Evolutionary conservation across 1,140 invertebrate species (phyloP), one percentile per base, ranked within the genome.

Genomic region (Acyrthosiphon pisum): DNA sequence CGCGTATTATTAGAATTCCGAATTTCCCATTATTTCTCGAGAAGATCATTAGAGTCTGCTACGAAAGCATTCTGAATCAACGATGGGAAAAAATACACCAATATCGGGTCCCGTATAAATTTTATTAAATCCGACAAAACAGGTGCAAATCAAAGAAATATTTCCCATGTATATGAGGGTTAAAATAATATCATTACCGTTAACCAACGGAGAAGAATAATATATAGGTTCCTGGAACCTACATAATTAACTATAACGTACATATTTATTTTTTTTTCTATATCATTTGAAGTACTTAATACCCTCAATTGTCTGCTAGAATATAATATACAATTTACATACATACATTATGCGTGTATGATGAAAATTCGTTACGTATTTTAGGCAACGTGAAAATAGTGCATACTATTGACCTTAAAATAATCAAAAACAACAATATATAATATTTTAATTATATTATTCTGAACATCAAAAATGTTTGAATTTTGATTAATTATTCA

Each of bases 1-100:
- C 76, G 7, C 2, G 44, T 48, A 50, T 35, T 48, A 50, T 88
- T 88, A 88, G 87, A 88, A 50, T 50, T 88, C n/a, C 46, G n/a
- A 53, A 87, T 48, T 48, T n/a, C 1, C 86, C 46, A 41, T 48
- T 50, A 50, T 50, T 88, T 41, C 37, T 30, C 41, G 41, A 46
- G 84, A 86, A 86, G 44, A 86, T 86, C 41, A 86, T 86, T 86
- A 86, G 44, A 86, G 8, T 30, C 44, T 84, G 26, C 83, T 26
- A 41, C 41, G 83, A 84, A 41, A 41, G 37, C 41, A 83, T 41
- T 41, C 84, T 30, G 26, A 86, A 86, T 46, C 44, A 26, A 86
- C 26, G 26, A 86, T 14, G 37, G n/a, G 30, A 86, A 84, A 84
- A 84, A 23, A 44, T 84, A 84, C 9, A 84, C 83, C 37, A 37